These are phyloP conservation scores for Pollenia labialis DNA, from an alignment of 2,888 invertebrate species.

Conservation along the genomic window DNA sequence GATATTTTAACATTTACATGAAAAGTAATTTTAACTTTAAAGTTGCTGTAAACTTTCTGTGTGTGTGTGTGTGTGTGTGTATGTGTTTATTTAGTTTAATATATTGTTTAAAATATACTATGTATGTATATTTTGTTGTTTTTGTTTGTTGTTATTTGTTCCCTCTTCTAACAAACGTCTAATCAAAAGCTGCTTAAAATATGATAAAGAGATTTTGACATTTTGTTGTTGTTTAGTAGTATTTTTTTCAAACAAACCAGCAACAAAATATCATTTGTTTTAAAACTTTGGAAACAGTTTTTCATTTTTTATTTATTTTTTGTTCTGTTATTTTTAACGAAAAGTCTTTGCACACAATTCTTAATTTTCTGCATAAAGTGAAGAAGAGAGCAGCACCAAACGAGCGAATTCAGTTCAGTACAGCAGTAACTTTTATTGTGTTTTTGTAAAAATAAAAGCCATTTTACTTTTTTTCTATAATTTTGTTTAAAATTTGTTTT, in stretches of 20 bases:
- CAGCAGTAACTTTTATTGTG: constrained; percentile 27
- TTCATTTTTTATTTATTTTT: background rate
- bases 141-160: background rate
- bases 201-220: constrained; percentile 59
- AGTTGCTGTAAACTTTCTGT: background rate
- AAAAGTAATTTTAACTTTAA: constrained; percentile 27
- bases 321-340: background rate
- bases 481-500: constrained; percentile 41
- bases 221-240: constrained; percentile 27
- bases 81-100: background rate
- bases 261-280: constrained; percentile 44
- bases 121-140: background rate
- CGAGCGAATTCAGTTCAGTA: background rate
- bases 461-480: constrained; percentile 11
- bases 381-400: background rate
- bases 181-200: constrained; percentile 66
- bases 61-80: background rate
- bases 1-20: background rate
- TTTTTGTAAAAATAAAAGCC: constrained; percentile 30
- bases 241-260: constrained; percentile 13
- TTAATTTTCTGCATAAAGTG: background rate
- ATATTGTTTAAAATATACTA: background rate
- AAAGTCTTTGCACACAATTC: background rate
- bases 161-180: constrained; percentile 13
- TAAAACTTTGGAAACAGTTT: constrained; percentile 38